A percentile compares a stretch with the other conserved stretches of the same genome.
Evolutionary conservation across 2,888 invertebrate species (phyloP).

Genomic region (Pyrocoelia pectoralis): DNA sequence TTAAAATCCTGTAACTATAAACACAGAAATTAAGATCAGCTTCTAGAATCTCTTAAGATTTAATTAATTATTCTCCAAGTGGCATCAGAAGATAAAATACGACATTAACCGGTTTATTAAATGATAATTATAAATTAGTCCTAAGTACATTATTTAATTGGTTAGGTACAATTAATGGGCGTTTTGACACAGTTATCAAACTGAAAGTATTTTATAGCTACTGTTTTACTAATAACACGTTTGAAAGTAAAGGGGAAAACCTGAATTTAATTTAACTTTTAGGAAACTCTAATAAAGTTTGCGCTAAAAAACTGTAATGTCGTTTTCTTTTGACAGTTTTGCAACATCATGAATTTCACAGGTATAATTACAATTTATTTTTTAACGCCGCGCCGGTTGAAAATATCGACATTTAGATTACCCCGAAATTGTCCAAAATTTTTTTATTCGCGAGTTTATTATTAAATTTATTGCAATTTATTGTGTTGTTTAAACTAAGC

Average conservation of each 20-base stretch:
- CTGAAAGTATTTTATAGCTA: constrained; percentile 14
- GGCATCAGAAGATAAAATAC: neutral
- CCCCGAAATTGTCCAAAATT: neutral
- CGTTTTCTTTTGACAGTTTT: constrained; percentile 21
- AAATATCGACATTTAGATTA: neutral
- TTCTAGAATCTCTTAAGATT: neutral
- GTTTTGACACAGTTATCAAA: constrained; percentile 13
- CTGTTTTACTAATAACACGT: constrained; percentile 13
- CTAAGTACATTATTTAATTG: constrained; percentile 8
- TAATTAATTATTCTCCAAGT: neutral
- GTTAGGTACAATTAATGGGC: constrained; percentile 4
- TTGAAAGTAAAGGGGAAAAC: constrained; percentile 13
- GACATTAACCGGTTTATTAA: neutral
- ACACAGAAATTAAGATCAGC: constrained; percentile 1
- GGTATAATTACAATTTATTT: constrained; percentile 9
- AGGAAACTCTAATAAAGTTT: constrained; percentile 10
- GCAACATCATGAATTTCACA: constrained; percentile 13
- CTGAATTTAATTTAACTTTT: constrained; percentile 12
- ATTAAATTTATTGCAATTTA: too few relatives aligned
- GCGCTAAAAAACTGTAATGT: constrained; percentile 10
- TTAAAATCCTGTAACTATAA: neutral
- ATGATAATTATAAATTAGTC: constrained; percentile 3
- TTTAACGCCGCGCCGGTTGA: neutral
- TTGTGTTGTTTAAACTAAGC: too few relatives aligned
- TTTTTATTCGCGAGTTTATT: too few relatives aligned